phyloP scores from a whole-genome alignment of 2,888 invertebrate genomes.

The Helleia helle region DNA sequence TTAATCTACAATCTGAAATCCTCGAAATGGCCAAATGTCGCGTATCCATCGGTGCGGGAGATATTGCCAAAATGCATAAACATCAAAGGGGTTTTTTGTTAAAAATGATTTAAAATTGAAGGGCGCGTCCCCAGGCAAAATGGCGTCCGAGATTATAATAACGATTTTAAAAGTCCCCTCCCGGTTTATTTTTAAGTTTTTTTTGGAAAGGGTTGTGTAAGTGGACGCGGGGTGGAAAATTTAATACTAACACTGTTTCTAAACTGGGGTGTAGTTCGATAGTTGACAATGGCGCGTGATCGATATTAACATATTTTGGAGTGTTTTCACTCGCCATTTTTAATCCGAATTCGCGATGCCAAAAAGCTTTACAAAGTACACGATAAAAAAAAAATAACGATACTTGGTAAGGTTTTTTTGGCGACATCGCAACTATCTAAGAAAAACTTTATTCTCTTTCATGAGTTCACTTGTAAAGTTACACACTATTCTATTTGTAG shows the following conservation, averaged over 20 bases:
- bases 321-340: not conserved
- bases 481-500: too few relatives aligned
- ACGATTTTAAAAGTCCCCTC: slow-evolving; percentile 70
- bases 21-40: slow-evolving; percentile 66
- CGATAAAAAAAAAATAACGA: too few relatives aligned
- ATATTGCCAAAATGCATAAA: slow-evolving; percentile 68
- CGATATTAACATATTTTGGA: slow-evolving; percentile 1
- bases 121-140: slow-evolving; percentile 68
- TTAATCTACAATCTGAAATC: slow-evolving; percentile 67
- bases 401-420: too few relatives aligned
- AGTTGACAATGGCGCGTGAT: not conserved
- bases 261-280: slow-evolving; percentile 38
- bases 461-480: too few relatives aligned
- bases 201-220: slow-evolving; percentile 59
- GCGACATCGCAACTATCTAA: too few relatives aligned
- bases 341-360: too few relatives aligned
- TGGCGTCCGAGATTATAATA: slow-evolving; percentile 74
- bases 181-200: slow-evolving; percentile 51
- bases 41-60: slow-evolving; percentile 51
- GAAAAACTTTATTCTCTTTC: too few relatives aligned
- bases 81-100: slow-evolving; percentile 69
- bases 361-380: too few relatives aligned
- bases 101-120: slow-evolving; percentile 68
- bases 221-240: slow-evolving; percentile 64
- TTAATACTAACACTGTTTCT: slow-evolving; percentile 57